Base-by-base conservation (phyloP, 1,140 invertebrate species). In the Melitaea cinxia region DNA sequence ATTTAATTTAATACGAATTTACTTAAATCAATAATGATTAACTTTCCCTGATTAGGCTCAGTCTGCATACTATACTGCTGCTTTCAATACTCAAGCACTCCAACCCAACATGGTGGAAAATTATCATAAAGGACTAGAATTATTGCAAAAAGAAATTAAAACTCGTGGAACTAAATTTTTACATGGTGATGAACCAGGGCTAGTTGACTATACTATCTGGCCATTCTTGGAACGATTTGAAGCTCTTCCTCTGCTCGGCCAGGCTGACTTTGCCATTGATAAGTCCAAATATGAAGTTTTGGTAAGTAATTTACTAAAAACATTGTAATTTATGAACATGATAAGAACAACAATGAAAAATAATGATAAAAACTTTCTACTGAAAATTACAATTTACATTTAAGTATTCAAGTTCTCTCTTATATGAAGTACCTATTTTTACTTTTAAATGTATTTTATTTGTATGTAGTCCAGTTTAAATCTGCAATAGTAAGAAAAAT, bases 161-260 rank as follows among this genome's bases (percentile, higher is more conserved):
- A 85, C 85, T 23, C 93, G 95, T 70, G 92, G 92, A 61, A 95
- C 94, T 7, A 91, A 91, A 26, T 97, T 93, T 76, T 94, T 95
- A 78, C 92, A 93, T 75, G 95, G 95, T 53, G 80, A 91, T 23
- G 89, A 93, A 62, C 95, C 96, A 24, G 95, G 95, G 19, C 94
- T 96, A 92, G 89, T 96, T 26, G 96, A 97, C 83, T 95, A 95
- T 54, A 96, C 96, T 93, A 94, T 97, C 55, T 97, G 96, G 96
- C 96, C 96, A n/a, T 97, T 95, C 94, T 94, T 95, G 74, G 96
- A 97, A 80, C 92, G 96, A 60, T 91, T 94, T 30, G 92, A 94
- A 73, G 84, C 94, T 35, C 80, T 94, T 15, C 92, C 91, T 57
- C 70, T 94, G 7, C 70, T 94, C 47, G 91, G 92, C 19, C 93